Conservation (phyloP, 2,888 invertebrate species). For the Taphrorychus bicolor region DNA sequence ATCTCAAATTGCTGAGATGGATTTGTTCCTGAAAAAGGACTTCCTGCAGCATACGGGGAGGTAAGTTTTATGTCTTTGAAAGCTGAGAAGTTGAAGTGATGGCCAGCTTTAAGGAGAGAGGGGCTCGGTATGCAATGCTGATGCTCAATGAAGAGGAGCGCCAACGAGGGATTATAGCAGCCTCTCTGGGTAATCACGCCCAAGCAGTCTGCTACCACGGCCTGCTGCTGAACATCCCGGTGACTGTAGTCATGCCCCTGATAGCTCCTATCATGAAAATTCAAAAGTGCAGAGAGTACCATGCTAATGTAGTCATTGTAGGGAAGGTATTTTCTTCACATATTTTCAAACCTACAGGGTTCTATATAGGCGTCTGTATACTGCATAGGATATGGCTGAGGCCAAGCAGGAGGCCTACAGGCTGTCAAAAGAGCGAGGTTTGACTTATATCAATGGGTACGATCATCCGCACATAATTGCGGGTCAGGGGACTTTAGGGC, state of each 20-base stretch:
- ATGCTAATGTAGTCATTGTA: conserved; percentile 83
- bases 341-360: too few species aligned
- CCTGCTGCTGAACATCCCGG: conserved; percentile 65
- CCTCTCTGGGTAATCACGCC: conserved; percentile 95
- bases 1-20: conserved; percentile 79
- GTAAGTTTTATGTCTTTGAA: conserved; percentile 59
- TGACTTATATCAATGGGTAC: conserved; percentile 91
- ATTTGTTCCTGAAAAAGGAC: conserved; percentile 92
- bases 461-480: conserved; percentile 96
- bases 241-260: conserved; percentile 92
- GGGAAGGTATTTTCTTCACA: conserved; percentile 72
- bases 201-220: conserved; percentile 79
- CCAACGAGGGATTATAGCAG: conserved; percentile 84
- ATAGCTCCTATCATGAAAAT: conserved; percentile 97
- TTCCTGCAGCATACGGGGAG: conserved; percentile 95
- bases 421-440: conserved; percentile 72
- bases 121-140: conserved; percentile 85
- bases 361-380: too few species aligned
- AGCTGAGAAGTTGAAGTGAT: not conserved
- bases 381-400: conserved; percentile 72
- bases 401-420: conserved; percentile 82
- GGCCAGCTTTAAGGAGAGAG: conserved; percentile 90
- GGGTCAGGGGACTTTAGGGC: conserved; percentile 92
- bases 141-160: conserved; percentile 77
- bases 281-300: conserved; percentile 82